Percentiles rank a stretch among this genome's conserved stretches.
Evolutionary conservation across 2,113 vertebrate species (phyloP).

Genomic region (Lichenostomus cassidix): DNA sequence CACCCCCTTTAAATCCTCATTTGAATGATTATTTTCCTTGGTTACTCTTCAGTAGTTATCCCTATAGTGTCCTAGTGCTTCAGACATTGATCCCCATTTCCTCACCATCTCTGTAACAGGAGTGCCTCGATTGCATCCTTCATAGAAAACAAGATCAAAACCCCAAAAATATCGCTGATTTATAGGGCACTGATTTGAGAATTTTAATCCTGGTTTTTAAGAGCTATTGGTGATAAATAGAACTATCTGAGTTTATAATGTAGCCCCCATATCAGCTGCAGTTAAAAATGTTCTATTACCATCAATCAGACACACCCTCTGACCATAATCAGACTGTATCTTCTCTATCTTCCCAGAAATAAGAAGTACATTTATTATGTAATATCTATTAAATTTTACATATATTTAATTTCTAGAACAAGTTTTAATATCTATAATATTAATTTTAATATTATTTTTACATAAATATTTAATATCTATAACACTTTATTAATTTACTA

Average conservation of each 20-base stretch:
- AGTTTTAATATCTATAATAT: no score
- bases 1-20: neutral
- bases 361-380: neutral
- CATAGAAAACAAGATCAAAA: neutral
- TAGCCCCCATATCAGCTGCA: neutral
- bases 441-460: no score
- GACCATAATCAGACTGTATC: neutral
- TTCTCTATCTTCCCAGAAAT: neutral
- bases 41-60: neutral
- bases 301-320: neutral
- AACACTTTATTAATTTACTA: no score
- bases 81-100: neutral
- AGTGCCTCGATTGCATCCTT: neutral
- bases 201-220: neutral
- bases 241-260: neutral
- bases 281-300: neutral
- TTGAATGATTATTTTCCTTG: neutral
- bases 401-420: no score
- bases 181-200: neutral
- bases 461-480: no score
- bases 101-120: neutral
- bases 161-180: neutral
- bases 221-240: neutral
- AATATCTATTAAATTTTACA: no score
- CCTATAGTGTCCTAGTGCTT: neutral